Conservation (phyloP, 2,113 vertebrate species). For the Pyxicephalus adspersus region DNA sequence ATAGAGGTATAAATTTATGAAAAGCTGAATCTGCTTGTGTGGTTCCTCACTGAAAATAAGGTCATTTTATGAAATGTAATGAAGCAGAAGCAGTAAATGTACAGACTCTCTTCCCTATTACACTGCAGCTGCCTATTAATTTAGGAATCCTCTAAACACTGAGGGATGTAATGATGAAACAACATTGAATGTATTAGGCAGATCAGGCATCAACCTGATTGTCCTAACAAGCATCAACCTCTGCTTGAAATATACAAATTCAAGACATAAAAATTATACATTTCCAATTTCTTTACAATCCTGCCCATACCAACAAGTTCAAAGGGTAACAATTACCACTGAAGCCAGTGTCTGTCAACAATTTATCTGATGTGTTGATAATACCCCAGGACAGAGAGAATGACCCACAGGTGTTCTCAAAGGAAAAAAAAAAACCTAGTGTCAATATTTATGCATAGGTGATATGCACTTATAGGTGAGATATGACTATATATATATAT, state of each 20-base stretch:
- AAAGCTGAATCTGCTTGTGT: slow-evolving; percentile 39
- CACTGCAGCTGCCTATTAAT: slow-evolving; percentile 46
- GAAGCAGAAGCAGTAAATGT: no score
- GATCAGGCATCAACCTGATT: no score
- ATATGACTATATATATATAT: not conserved
- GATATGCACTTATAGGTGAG: not conserved
- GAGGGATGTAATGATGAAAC: slow-evolving; percentile 25
- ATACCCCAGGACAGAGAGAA: not conserved
- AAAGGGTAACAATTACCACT: no score
- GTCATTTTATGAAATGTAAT: slow-evolving; percentile 48
- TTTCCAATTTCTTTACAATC: no score
- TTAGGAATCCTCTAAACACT: slow-evolving; percentile 33
- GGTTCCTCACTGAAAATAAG: slow-evolving; percentile 35
- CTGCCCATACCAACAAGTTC: no score
- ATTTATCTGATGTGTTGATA: not conserved
- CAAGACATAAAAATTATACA: not conserved
- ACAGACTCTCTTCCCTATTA: slow-evolving; percentile 31
- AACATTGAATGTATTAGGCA: slow-evolving; percentile 37
- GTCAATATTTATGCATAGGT: not conserved
- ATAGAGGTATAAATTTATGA: slow-evolving; percentile 30
- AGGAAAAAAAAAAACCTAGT: not conserved
- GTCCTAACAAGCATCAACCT: not conserved
- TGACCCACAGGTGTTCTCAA: not conserved
- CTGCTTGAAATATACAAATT: slow-evolving; percentile 1
- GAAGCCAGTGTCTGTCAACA: not conserved